Base-by-base conservation (phyloP, 1,140 invertebrate genomes). In the Glossosoma conforme region DNA sequence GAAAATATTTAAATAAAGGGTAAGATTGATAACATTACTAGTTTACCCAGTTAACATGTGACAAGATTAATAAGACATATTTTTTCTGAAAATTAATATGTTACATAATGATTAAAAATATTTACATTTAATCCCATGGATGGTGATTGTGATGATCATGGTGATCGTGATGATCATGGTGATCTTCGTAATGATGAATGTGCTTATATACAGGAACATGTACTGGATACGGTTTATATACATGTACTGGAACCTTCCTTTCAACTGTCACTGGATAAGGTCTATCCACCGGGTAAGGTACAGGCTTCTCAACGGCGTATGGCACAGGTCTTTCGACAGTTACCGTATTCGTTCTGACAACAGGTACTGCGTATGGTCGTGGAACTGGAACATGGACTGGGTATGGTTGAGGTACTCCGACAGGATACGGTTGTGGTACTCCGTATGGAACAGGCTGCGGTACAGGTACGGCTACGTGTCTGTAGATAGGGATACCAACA, bases 261-360 rank as follows among this genome's bases (percentile, higher is more conserved):
- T 74, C 71, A 10, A 67, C 59, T 2, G 67, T 68, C 3, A 72
- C 58, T 48, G 67, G 68, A 6, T 72, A 65, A 22, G 72, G 70
- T 41, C 70, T 72, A 43, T 72, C 70, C 0, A 73, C 69, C 28
- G 68, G 68, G 46, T 69, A 70, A 0, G 70, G 69, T n/a, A 72
- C 66, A 3, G 67, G 69, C 50, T 62, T 72, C 43, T 75, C 72
- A 5, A 74, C 62, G 38, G 66, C 67, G 5, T 72, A 67, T 14
- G 69, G 65, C 44, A 71, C 68, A 20, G 70, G 68, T 54, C 68
- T 66, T 6, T 72, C 65, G 1, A 73, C 68, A 15, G 71, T 70
- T 0, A 73, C 66, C 5, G 70, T 69, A 0, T 69, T 60, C 18
- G 69, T 70, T 32, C 60, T 68, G 3, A 69, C 62, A 1, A 68